Conservation (phyloP, 1,140 invertebrate genomes). For the Dendroctonus valens region DNA sequence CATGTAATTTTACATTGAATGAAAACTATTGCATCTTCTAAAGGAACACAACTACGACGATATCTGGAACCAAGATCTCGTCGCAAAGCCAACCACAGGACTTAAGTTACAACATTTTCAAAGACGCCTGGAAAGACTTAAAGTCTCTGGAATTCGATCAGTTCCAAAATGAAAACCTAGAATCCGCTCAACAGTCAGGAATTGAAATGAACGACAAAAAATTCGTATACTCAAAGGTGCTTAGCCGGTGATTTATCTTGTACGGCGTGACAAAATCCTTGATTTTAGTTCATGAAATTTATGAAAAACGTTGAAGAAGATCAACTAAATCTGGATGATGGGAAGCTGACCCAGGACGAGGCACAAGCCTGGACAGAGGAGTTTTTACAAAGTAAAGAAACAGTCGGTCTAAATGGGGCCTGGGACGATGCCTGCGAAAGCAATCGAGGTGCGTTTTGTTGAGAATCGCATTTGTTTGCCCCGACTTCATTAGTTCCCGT, state of each 20-base stretch:
- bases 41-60: constrained; percentile 40
- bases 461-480: no score
- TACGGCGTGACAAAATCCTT: background rate
- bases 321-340: constrained; percentile 54
- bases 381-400: constrained; percentile 48
- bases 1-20: no score
- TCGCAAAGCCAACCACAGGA: constrained; percentile 40
- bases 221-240: constrained; percentile 67
- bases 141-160: constrained; percentile 40
- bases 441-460: no score
- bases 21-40: no score
- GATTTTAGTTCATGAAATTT: constrained; percentile 77
- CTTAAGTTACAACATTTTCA: constrained; percentile 28
- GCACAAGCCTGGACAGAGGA: constrained; percentile 58
- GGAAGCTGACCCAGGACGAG: constrained; percentile 49
- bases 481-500: no score
- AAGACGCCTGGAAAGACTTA: constrained; percentile 27
- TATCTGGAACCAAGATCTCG: constrained; percentile 46
- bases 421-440: constrained; percentile 34
- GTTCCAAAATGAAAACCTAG: constrained; percentile 2
- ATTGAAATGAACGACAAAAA: constrained; percentile 64
- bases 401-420: constrained; percentile 37
- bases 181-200: constrained; percentile 59
- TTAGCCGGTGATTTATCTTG: background rate
- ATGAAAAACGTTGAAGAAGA: constrained; percentile 75